Percentiles rank a stretch among this genome's conserved stretches.
Evolutionary conservation across 37 sponge, comb jelly and placozoan species (phyloP).

Genomic region (Axinella damicornis): DNA sequence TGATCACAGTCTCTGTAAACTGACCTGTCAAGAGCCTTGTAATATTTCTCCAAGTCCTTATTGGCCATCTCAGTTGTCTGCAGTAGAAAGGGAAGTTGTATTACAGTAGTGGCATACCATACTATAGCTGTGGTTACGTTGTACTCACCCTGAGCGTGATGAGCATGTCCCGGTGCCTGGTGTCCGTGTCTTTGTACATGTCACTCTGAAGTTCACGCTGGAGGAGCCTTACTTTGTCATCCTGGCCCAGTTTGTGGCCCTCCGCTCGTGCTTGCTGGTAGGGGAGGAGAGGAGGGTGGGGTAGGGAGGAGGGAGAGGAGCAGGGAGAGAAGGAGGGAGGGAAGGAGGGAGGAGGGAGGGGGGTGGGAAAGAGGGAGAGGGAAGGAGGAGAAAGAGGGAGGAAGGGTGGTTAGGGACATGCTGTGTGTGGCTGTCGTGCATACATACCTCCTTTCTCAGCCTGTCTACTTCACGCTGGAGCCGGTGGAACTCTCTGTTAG

Average conservation of each 20-base stretch:
- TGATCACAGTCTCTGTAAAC: neutral
- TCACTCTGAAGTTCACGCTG: slow-evolving; percentile 79
- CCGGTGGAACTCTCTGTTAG: slow-evolving; percentile 47
- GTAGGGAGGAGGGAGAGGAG: too few species aligned
- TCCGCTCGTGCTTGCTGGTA: slow-evolving; percentile 59
- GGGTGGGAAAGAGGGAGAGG: too few species aligned
- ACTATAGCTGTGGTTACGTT: neutral
- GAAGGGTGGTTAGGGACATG: too few species aligned
- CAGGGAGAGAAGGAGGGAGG: too few species aligned
- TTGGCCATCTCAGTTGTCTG: slow-evolving; percentile 80
- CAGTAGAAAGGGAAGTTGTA: neutral
- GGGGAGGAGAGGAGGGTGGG: neutral
- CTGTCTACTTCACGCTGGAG: slow-evolving; percentile 42
- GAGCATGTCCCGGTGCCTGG: slow-evolving; percentile 60
- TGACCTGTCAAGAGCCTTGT: slow-evolving; percentile 87
- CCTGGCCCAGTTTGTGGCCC: slow-evolving; percentile 60
- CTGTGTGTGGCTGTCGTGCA: too few species aligned
- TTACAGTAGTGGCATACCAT: neutral
- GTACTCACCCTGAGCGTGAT: slow-evolving; percentile 64
- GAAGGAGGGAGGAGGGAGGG: too few species aligned
- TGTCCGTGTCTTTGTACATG: slow-evolving; percentile 78
- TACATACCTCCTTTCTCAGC: slow-evolving; percentile 57
- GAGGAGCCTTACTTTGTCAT: slow-evolving; percentile 57
- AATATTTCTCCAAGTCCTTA: slow-evolving; percentile 83
- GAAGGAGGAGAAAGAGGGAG: neutral